Evolutionary conservation across 2,797 vertebrate genomes (phyloP).

Genomic region (Phoebastria nigripes): DNA sequence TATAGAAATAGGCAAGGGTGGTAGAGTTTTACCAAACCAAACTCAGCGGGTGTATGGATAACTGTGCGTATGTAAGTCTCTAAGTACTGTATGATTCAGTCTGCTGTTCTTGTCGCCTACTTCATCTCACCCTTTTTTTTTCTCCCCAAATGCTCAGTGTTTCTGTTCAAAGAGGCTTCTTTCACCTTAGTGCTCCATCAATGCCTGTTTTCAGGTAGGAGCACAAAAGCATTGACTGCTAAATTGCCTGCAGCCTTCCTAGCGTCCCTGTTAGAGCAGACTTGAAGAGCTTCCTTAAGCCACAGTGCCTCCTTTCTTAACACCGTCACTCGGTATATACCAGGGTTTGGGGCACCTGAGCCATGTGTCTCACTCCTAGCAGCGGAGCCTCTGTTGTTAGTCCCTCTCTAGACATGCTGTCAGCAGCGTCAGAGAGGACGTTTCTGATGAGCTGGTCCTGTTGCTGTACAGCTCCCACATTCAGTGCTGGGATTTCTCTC

Average conservation of each 20-base stretch:
- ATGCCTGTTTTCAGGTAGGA: not conserved
- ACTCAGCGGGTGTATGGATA: not conserved
- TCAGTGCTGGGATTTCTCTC: not conserved
- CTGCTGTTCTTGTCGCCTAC: not conserved
- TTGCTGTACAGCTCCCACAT: not conserved
- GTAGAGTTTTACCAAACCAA: not conserved
- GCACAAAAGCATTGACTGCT: not conserved
- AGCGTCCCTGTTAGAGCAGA: not conserved
- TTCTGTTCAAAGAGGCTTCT: not conserved
- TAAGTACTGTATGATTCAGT: not conserved
- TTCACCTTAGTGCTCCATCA: not conserved
- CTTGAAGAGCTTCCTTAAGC: not conserved
- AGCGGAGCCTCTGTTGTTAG: not conserved
- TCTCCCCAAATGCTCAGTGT: not conserved
- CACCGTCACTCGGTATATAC: fast-evolving
- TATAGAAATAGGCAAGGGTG: not conserved
- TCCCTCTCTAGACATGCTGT: not conserved
- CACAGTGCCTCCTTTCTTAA: not conserved
- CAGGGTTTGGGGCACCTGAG: not conserved
- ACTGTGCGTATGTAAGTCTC: fast-evolving
- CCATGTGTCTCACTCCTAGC: not conserved
- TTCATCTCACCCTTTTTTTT: not conserved
- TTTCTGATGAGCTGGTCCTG: not conserved
- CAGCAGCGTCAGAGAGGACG: no score
- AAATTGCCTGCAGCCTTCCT: not conserved